Percentiles rank a stretch among this genome's conserved stretches.
These are phyloP conservation scores for Leucoraja erinaceus DNA, from an alignment of 2,113 vertebrate genomes.

Conservation along the genomic window DNA sequence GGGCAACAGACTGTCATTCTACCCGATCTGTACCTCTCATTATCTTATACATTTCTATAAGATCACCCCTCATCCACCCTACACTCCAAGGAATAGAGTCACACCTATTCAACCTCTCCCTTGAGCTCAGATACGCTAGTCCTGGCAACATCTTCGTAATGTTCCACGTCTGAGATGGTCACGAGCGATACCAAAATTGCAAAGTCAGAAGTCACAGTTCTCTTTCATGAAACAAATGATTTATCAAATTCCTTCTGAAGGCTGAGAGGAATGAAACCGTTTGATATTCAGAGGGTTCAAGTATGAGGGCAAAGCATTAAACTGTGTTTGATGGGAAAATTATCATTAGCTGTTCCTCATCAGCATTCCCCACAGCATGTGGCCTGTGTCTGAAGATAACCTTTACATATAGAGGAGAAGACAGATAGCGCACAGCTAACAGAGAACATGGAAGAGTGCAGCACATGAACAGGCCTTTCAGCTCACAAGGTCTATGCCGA, in stretches of 20 bases:
- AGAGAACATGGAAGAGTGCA: too few species aligned
- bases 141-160: too few species aligned
- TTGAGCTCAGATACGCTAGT: too few species aligned
- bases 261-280: neutral
- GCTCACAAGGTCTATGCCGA: too few species aligned
- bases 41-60: too few species aligned
- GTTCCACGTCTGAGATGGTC: neutral
- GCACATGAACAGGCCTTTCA: too few species aligned
- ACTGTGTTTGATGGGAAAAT: neutral
- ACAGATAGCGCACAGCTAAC: neutral
- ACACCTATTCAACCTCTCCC: too few species aligned
- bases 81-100: too few species aligned
- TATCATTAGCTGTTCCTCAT: neutral
- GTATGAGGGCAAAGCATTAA: neutral
- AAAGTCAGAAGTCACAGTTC: neutral
- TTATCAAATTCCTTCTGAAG: neutral
- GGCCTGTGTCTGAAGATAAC: neutral
- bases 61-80: too few species aligned
- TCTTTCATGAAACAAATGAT: neutral
- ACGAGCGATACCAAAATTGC: neutral
- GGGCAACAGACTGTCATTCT: too few species aligned
- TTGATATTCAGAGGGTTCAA: constrained; percentile 18
- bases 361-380: neutral
- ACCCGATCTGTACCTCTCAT: too few species aligned
- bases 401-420: neutral